These are phyloP conservation scores for Macaria liturata DNA, from an alignment of 2,888 invertebrate genomes.

Conservation along the genomic window DNA sequence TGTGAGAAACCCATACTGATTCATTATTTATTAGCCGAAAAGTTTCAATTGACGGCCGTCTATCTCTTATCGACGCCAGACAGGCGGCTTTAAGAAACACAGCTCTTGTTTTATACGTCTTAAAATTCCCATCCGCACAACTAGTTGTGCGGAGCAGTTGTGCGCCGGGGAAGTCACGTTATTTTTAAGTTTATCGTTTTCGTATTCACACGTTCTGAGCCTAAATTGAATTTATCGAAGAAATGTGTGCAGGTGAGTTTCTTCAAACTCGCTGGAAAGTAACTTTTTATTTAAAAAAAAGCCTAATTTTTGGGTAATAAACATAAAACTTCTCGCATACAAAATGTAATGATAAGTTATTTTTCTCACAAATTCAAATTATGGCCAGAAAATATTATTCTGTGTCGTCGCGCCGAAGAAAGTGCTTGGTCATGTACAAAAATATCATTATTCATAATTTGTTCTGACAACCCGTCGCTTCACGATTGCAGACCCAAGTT, in stretches of 20 bases:
- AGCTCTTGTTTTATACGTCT: no score
- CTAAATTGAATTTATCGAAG: no score
- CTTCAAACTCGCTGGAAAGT: no score
- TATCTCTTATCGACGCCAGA: not conserved
- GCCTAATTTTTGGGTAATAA: no score
- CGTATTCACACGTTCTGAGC: no score
- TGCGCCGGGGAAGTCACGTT: no score
- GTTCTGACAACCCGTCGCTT: conserved; percentile 44
- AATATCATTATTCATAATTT: conserved; percentile 53
- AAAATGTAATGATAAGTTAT: conserved; percentile 8
- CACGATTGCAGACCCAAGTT: conserved; percentile 29
- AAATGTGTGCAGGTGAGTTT: no score
- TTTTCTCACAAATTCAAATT: conserved; percentile 24
- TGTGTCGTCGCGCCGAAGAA: conserved; percentile 27
- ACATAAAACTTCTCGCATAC: conserved; percentile 1
- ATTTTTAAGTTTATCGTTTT: no score
- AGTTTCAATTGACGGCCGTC: conserved; percentile 4
- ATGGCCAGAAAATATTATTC: conserved; percentile 20
- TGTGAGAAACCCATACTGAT: conserved; percentile 12
- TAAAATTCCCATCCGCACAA: no score
- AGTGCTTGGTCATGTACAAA: conserved; percentile 36
- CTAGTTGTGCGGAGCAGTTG: no score
- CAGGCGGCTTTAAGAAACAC: not conserved
- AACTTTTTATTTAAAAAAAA: no score
- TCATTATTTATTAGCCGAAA: conserved; percentile 7